Conservation (phyloP, 2,888 invertebrate genomes). For the Calameuta idolon region DNA sequence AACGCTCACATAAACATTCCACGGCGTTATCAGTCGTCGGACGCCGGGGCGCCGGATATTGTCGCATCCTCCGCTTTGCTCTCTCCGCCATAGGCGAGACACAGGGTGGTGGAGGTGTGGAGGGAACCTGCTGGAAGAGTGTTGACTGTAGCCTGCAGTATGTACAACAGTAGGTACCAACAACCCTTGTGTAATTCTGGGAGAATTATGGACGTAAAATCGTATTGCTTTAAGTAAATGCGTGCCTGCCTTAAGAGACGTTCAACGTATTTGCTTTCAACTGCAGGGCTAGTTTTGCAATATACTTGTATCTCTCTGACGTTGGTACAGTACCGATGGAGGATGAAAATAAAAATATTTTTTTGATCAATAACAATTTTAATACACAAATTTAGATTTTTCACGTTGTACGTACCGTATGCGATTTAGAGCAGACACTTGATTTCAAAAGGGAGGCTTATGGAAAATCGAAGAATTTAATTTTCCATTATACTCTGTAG, state of each 20-base stretch:
- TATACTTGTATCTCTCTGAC: background rate
- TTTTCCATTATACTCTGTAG: background rate
- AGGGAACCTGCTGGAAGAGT: background rate
- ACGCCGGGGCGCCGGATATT: conserved; percentile 68
- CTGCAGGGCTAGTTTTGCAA: background rate
- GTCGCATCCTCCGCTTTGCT: conserved; percentile 66
- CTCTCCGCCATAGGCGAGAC: conserved; percentile 35
- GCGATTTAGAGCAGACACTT: background rate
- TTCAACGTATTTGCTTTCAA: background rate
- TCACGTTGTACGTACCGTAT: background rate
- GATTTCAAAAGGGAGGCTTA: background rate
- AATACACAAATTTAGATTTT: background rate
- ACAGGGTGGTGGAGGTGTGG: background rate
- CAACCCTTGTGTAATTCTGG: background rate
- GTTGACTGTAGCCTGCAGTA: background rate
- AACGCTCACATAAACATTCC: conserved; percentile 66
- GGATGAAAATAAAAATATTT: background rate
- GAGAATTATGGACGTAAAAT: background rate
- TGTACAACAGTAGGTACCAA: background rate
- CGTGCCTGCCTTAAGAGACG: background rate
- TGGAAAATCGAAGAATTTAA: background rate
- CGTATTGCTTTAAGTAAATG: background rate
- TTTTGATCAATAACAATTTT: background rate
- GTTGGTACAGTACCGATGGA: background rate
- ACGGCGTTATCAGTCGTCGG: conserved; percentile 67